Base-by-base conservation (phyloP, 2,113 vertebrate genomes). In the Myotis yumanensis region DNA sequence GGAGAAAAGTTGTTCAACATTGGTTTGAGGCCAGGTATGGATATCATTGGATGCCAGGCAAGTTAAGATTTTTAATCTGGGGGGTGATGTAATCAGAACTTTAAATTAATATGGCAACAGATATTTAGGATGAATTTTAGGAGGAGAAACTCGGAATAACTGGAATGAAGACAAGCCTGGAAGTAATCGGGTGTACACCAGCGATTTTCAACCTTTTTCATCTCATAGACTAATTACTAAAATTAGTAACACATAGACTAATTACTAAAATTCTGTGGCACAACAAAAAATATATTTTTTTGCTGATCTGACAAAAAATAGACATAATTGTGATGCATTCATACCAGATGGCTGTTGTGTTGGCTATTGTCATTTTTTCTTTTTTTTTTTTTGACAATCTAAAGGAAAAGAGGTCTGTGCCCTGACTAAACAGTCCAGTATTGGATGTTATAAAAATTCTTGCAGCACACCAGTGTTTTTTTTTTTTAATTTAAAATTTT, bases 31-130 rank as follows among this genome's bases (percentile, higher is more conserved):
- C 8, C 43, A 89, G 83, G 18, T 80, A 12, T 46, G 6, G 71
- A 40, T 89, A 52, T 52, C 69, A 48, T 79, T 46, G 72, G 75
- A 89, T 93, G 52, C 52, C 35, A 82, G 40, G 40, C 46, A 89
- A 57, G 28, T 95, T 76, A 90, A 68, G 20, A 43, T 48, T 95
- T 93, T 93, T 91, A 95, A 87, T 48, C 69, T 81, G 51, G 86
- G 16, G 81, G 79, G 46, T 91, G 57, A 30, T 69, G 12, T 59
- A 66, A 57, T 90, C 32, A 73, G 59, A 76, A 81, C 18, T 62
- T 40, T 40, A 96, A 92, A 86, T 81, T 85, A 88, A 83, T 57
- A 43, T 80, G 76, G 79, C 20, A 57, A 46, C 43, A 82, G 12
- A 85, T 54, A 18, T 93, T 23, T 79, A 83, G 72, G 40, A 16